phyloP scores from a whole-genome alignment of 2,113 vertebrate species.

The Cathartes aura region DNA sequence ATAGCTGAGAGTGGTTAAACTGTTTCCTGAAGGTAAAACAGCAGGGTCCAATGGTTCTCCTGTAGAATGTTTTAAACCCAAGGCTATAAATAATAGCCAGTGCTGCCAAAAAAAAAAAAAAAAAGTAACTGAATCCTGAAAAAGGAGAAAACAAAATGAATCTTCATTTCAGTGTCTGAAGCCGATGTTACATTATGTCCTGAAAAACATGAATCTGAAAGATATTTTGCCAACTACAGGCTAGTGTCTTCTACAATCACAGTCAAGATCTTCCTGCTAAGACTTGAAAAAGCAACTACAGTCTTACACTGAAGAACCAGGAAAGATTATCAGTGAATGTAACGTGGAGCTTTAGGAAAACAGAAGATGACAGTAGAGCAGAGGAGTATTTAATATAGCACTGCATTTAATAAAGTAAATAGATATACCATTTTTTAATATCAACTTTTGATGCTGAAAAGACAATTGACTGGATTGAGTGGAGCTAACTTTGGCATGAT shows the following conservation, averaged over 20 bases:
- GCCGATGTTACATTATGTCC: background rate
- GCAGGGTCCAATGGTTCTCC: background rate
- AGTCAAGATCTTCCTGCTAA: background rate
- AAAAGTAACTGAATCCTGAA: background rate
- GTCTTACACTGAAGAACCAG: background rate
- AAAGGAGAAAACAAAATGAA: background rate
- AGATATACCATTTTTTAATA: background rate
- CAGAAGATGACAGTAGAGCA: background rate
- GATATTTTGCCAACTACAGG: background rate
- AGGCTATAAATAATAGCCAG: background rate
- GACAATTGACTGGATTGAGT: background rate
- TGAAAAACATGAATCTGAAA: background rate
- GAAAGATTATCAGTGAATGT: background rate
- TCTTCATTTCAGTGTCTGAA: background rate
- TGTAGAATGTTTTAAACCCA: constrained; percentile 15
- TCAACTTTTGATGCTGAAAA: background rate
- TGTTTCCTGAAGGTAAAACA: constrained; percentile 47
- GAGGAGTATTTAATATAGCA: background rate
- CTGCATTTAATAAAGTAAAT: background rate
- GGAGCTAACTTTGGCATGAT: background rate
- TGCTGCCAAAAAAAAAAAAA: background rate
- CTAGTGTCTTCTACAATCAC: background rate
- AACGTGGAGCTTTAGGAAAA: background rate
- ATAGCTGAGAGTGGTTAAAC: constrained; percentile 33
- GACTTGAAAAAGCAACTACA: background rate